A percentile compares a stretch with the other conserved stretches of the same genome.
phyloP scores from a whole-genome alignment of 2,797 vertebrate genomes.

The Crenichthys baileyi region DNA sequence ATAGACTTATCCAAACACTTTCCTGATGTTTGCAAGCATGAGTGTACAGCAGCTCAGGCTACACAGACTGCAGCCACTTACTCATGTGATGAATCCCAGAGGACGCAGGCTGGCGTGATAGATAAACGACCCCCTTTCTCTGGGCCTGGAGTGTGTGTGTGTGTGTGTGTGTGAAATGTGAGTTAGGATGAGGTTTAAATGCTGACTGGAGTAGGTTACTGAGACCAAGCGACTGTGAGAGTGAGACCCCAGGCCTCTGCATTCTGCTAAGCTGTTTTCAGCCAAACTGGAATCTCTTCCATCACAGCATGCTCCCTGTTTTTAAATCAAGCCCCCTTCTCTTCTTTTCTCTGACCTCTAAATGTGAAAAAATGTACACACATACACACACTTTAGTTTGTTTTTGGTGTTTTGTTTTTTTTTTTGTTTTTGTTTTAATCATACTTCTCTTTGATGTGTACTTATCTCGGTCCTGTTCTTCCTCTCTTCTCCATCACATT shows the following conservation, averaged over 20 bases:
- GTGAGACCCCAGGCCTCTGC: slow-evolving; percentile 45
- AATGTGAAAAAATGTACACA: slow-evolving; percentile 14
- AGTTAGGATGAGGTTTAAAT: slow-evolving; percentile 57
- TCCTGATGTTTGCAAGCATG: slow-evolving; percentile 32
- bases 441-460: slow-evolving; percentile 47
- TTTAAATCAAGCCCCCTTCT: slow-evolving; percentile 23
- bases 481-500: slow-evolving; percentile 38
- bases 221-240: slow-evolving; percentile 56
- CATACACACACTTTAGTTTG: slow-evolving; percentile 14
- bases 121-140: slow-evolving; percentile 70
- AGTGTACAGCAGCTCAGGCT: slow-evolving; percentile 28
- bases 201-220: slow-evolving; percentile 66
- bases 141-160: slow-evolving; percentile 39
- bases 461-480: slow-evolving; percentile 37
- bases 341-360: slow-evolving; percentile 4
- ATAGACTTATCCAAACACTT: slow-evolving; percentile 14
- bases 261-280: slow-evolving; percentile 72
- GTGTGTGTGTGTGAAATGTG: slow-evolving; percentile 22
- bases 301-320: slow-evolving; percentile 42
- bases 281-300: slow-evolving; percentile 54
- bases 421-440: background rate
- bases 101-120: slow-evolving; percentile 69
- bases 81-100: slow-evolving; percentile 41
- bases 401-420: too few species aligned
- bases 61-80: slow-evolving; percentile 33